Conservation (phyloP, 2,113 vertebrate species). For the Sphaerodactylus townsendi region DNA sequence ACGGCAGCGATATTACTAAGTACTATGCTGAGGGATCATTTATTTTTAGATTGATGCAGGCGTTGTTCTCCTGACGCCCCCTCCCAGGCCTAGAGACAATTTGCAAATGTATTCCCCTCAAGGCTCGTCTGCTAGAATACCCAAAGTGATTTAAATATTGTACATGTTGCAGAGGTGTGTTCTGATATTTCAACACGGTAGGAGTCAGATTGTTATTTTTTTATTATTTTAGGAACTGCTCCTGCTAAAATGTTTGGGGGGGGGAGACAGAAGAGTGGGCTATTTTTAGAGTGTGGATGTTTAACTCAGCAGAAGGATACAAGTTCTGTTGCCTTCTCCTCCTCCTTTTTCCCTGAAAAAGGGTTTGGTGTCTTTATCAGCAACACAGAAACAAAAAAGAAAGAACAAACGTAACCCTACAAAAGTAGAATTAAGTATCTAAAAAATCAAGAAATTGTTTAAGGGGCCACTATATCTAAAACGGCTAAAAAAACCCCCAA, state of each 20-base stretch:
- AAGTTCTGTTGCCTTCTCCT: not conserved
- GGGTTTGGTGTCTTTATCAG: not conserved
- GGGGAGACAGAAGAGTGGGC: not conserved
- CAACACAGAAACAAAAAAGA: too few relatives aligned
- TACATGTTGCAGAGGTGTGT: not conserved
- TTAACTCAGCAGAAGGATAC: not conserved
- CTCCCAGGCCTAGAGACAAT: not conserved
- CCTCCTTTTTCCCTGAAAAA: not conserved
- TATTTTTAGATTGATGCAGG: slow-evolving; percentile 29
- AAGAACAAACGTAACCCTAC: too few relatives aligned
- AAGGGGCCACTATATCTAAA: too few relatives aligned
- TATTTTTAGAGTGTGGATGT: not conserved
- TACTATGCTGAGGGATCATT: slow-evolving; percentile 1
- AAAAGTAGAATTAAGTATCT: too few relatives aligned
- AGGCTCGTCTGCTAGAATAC: not conserved
- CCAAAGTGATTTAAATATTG: not conserved
- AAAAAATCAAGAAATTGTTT: too few relatives aligned
- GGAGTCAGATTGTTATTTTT: not conserved
- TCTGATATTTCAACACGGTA: not conserved
- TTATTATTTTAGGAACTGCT: slow-evolving; percentile 1
- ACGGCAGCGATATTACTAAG: slow-evolving; percentile 4
- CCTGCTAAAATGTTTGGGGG: not conserved
- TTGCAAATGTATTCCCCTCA: not conserved
- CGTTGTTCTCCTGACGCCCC: not conserved
- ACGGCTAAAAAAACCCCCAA: too few relatives aligned